Base-by-base conservation (phyloP, 2,888 invertebrate genomes). In the Dugesia japonica region DNA sequence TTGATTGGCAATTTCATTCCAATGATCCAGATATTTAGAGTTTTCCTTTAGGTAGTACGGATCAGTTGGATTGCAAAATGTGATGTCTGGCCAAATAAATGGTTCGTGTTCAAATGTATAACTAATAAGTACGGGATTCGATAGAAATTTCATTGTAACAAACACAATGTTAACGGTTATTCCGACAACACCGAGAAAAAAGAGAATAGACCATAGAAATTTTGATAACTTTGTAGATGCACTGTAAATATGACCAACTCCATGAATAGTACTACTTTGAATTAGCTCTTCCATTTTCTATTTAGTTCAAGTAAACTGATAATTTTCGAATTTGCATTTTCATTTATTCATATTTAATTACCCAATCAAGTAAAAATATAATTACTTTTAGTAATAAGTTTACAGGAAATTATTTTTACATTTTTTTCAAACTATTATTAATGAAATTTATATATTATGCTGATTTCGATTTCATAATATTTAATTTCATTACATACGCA, bases 41-140 rank as follows among this genome's bases (percentile, higher is more conserved):
- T 76, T 17, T 1, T 75, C 27, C 13, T 1, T 27, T 1, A 76
- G 7, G 26, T 27, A 1, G 33, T 31, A 72, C 23, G 76, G 76
- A n/a, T 28, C 76, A 13, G 76, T 72, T 23, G 76, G 76, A 31
- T 77, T 77, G 71, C 77, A 77, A 76, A 77, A 77, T 20, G 77
- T 77, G 42, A 77, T 77, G 20, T 77, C 77, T 1, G 77, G 77
- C 77, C 77, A 77, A 20, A 77, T 28, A 42, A 77, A 77, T n/a
- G 42, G 26, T 20, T 77, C 77, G 28, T 77, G 28, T 28, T 77
- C 76, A 4, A 26, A 26, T 26, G 28, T 71, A 71, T 77, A 77
- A 20, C 71, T 77, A 1, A 76, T 77, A n/a, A 77, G 42, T 20
- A 77, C 42, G 0, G 77, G 77, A 42, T 71, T 56, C 26, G 31